Evolutionary conservation across 2,797 vertebrate genomes (phyloP).

Genomic region (Enteromius afrohamiltoni): DNA sequence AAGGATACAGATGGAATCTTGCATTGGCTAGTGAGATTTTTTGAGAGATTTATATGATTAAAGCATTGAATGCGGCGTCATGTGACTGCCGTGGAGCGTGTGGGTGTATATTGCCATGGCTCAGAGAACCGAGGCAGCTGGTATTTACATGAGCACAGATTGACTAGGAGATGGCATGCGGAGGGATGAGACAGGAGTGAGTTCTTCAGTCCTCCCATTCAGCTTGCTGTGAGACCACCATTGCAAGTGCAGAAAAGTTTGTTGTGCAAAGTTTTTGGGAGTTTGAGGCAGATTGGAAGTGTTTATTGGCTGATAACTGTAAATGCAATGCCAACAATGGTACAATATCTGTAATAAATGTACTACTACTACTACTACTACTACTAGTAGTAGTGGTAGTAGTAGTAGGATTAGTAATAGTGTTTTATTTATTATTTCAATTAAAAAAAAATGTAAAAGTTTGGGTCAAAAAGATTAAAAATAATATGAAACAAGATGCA

Average conservation of each 20-base stretch:
- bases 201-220: conserved; percentile 21
- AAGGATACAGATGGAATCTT: conserved; percentile 58
- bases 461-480: background rate
- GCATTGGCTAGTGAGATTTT: conserved; percentile 62
- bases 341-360: background rate
- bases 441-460: background rate
- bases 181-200: conserved; percentile 43
- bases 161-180: conserved; percentile 58
- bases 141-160: conserved; percentile 67
- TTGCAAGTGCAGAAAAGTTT: conserved; percentile 16
- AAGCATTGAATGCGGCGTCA: conserved; percentile 49
- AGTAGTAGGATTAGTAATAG: background rate
- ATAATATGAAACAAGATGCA: background rate
- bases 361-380: background rate
- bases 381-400: background rate
- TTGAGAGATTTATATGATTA: conserved; percentile 70
- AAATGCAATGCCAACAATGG: background rate
- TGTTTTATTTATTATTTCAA: background rate
- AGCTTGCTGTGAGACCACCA: background rate
- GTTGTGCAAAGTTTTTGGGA: background rate
- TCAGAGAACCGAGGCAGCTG: conserved; percentile 61
- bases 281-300: background rate
- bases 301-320: conserved; percentile 19
- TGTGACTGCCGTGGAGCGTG: conserved; percentile 31
- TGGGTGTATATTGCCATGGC: conserved; percentile 56